These are phyloP conservation scores for Hemiscyllium ocellatum DNA, from an alignment of 2,113 vertebrate genomes.

Conservation along the genomic window DNA sequence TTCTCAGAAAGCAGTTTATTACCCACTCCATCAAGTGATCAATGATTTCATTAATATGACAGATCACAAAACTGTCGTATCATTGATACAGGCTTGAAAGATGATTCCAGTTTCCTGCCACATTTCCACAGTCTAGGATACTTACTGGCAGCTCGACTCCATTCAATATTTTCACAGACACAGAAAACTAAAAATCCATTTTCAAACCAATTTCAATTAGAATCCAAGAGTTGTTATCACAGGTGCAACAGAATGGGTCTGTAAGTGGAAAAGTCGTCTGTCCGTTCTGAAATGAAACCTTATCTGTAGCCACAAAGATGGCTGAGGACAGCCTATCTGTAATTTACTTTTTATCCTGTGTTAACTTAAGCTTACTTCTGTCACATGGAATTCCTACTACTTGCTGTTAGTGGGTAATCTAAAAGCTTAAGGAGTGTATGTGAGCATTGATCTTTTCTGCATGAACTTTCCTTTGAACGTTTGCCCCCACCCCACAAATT, in stretches of 20 bases:
- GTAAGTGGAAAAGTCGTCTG: constrained; percentile 99
- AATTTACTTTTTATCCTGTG: constrained; percentile 99
- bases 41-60: constrained; percentile 99
- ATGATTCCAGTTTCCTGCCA: constrained; percentile 77
- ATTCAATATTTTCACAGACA: constrained; percentile 82
- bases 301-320: constrained; percentile 98
- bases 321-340: constrained; percentile 97
- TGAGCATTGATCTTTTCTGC: constrained; percentile 49
- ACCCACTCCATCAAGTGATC: constrained; percentile 97
- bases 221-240: constrained; percentile 99
- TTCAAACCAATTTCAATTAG: constrained; percentile 99
- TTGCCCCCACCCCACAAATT: constrained; percentile 45
- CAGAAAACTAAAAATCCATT: constrained; percentile 99
- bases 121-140: constrained; percentile 71
- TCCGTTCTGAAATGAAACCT: constrained; percentile 99
- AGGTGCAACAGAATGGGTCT: constrained; percentile 98
- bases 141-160: constrained; percentile 69
- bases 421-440: constrained; percentile 81
- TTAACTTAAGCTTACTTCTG: constrained; percentile 99
- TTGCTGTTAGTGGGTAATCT: constrained; percentile 81
- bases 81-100: constrained; percentile 85
- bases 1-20: constrained; percentile 77
- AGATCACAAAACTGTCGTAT: constrained; percentile 89
- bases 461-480: constrained; percentile 49
- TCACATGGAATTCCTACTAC: constrained; percentile 94